Evolutionary conservation across 2,888 invertebrate species (phyloP), one percentile per base, ranked within the genome.

Genomic region (Lissocephala sabroskyi): DNA sequence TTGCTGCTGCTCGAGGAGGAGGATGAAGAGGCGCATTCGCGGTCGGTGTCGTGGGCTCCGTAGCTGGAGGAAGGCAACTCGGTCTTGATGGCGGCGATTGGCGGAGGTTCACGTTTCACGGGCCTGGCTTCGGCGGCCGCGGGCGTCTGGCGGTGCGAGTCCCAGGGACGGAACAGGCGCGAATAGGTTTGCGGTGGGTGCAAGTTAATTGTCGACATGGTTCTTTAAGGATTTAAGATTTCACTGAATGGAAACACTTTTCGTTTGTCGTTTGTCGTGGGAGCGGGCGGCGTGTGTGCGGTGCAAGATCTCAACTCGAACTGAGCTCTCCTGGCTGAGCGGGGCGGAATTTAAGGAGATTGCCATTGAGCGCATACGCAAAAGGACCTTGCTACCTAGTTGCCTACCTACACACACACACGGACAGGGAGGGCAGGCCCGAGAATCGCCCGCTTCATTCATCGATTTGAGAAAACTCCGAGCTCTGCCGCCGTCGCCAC

Each of bases 91-190:
- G 44, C 52, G 1, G 42, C 11, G 10, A 50, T 57, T 6, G 57
- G n/a, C 43, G 57, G 62, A 35, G 41, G 54, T 52, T 66, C 56
- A 43, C 56, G 52, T 51, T 71, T 76, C 28, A 70, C 66, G 17
- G 51, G 47, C 19, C 56, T 41, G 14, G 37, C 7, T 7, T 3
- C 3, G 23, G 7, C 23, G 23, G 13, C 37, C 7, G 61, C 49
- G 33, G 62, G 39, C 10, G 55, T 46, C 47, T 64, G 64, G 10
- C 65, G 65, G 53, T 77, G 86, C 56, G 85, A 84, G 79, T 89
- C 89, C 89, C 89, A 89, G 48, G 89, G 89, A 63, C 89, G 86
- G 70, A 89, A 89, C 14, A 89, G 83, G 66, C 88, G 86, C 35
- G 88, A 87, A 57, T 84, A 85, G 56, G 85, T 85, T 80, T 85